Evolutionary conservation across 2,888 invertebrate genomes (phyloP), one percentile per base, ranked within the genome.

Genomic region (Nemoura dubitans): DNA sequence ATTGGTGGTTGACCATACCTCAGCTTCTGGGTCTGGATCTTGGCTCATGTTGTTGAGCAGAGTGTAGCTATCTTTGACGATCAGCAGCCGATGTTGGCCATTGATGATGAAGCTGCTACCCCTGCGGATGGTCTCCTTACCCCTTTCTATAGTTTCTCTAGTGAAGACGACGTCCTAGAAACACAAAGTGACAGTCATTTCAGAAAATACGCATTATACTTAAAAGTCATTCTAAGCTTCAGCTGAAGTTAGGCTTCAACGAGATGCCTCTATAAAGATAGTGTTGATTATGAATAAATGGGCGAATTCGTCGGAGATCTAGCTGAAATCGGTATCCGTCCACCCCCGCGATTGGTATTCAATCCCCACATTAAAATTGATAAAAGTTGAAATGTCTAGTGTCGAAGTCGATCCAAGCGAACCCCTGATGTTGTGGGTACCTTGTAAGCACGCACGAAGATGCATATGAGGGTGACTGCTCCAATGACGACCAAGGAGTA

Each of bases 401-500:
- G n/a, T n/a, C n/a, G n/a, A n/a, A n/a, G n/a, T n/a, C n/a, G n/a
- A n/a, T n/a, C n/a, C n/a, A n/a, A n/a, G n/a, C n/a, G n/a, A n/a
- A n/a, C n/a, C n/a, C n/a, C n/a, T n/a, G n/a, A n/a, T n/a, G n/a
- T n/a, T n/a, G n/a, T n/a, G n/a, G n/a, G n/a, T 21, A 59, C 59
- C 90, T 95, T 96, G 92, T 97, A 97, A 0, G 95, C 94, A 90
- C 94, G 94, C 21, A 96, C 92, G 90, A 97, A 95, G 76, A 96
- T 93, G 2, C 93, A 92, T 5, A 95, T 92, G 28, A 97, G 92
- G 29, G 85, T 85, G 78, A 43, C 5, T 2, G 95, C 91, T 0
- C 97, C 97, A 86, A 94, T 91, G 85, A 95, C 91, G 87, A 97
- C 95, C 91, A 95, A 93, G 30, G 96, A 94, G 91, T 96, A 97